Evolutionary conservation across 2,888 invertebrate species (phyloP), one percentile per base, ranked within the genome.

Genomic region (Agonopterix alstromeriana): DNA sequence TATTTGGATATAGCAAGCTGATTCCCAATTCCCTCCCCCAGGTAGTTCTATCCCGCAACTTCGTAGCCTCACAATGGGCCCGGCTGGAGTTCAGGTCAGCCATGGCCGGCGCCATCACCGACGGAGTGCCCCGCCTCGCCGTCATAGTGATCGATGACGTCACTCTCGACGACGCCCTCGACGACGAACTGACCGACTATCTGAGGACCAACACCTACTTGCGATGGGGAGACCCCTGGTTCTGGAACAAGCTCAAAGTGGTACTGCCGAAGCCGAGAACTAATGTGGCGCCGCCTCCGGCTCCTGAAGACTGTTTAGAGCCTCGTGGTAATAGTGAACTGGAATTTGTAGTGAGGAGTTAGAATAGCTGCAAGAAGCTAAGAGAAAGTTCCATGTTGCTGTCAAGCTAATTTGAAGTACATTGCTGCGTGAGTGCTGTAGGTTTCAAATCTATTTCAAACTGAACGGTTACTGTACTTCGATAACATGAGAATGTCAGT

Each of bases 141-240:
- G 88, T 96, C 1, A 78, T 95, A 1, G 90, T 93, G 48, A 92
- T 93, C 0, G 94, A 94, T 38, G 71, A 70, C 11, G 87, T 91
- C 0, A 71, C 87, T 17, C 74, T 93, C 11, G 92, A 93, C 56
- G 53, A 57, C 0, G 81, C 56, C 0, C 35, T 63, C 0, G 60
- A 67, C 0, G 56, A 57, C 0, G 68, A 95, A 10, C 90, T 92
- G 56, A 89, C 91, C 0, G 56, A 64, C 0, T 95, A 95, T 65
- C 78, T 96, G 3, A 90, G 91, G 42, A 93, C 92, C 70, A 95
- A 95, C 63, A 96, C 95, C 0, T 96, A 95, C 58, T 88, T 96
- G 1, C 92, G 93, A 57, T 95, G 94, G 93, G 94, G 92, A 0
- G 95, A 96, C 61, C 92, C 93, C 0, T 92, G 93, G 91, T 96